Conservation (phyloP, 2,113 vertebrate genomes). For the Scopus umbretta region DNA sequence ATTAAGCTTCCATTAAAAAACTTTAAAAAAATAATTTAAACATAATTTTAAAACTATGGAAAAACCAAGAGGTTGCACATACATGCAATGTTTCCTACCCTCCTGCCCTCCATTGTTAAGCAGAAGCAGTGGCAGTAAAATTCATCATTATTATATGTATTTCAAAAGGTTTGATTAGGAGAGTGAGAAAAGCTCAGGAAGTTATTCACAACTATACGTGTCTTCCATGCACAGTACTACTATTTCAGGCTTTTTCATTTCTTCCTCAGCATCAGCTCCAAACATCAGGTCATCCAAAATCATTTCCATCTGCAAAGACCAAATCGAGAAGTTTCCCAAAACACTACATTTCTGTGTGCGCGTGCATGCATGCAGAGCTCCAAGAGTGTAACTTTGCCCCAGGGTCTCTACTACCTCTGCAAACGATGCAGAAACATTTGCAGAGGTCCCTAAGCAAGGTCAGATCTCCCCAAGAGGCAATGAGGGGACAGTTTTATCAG, state of each 20-base stretch:
- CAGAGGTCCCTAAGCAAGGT: not conserved
- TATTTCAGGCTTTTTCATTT: not conserved
- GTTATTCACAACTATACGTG: not conserved
- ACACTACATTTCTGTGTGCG: too few species aligned
- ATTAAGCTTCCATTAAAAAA: too few species aligned
- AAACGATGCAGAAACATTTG: not conserved
- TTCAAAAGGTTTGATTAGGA: not conserved
- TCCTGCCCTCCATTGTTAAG: not conserved
- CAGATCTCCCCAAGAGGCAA: not conserved
- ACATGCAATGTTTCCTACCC: not conserved
- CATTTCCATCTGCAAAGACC: not conserved
- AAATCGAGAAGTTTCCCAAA: not conserved
- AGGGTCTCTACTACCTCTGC: not conserved
- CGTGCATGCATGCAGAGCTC: too few species aligned
- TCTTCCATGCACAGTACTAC: fast-evolving
- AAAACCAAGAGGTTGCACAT: not conserved
- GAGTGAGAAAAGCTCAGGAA: not conserved
- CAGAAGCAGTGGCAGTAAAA: not conserved
- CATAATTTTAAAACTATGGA: not conserved
- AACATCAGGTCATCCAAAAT: not conserved
- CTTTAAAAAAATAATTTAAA: not conserved
- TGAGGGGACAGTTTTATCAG: not conserved
- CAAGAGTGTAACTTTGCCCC: not conserved
- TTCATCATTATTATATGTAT: not conserved
- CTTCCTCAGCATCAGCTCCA: not conserved